Base-by-base conservation (phyloP, 1,140 invertebrate genomes). In the Meteorus sp. region DNA sequence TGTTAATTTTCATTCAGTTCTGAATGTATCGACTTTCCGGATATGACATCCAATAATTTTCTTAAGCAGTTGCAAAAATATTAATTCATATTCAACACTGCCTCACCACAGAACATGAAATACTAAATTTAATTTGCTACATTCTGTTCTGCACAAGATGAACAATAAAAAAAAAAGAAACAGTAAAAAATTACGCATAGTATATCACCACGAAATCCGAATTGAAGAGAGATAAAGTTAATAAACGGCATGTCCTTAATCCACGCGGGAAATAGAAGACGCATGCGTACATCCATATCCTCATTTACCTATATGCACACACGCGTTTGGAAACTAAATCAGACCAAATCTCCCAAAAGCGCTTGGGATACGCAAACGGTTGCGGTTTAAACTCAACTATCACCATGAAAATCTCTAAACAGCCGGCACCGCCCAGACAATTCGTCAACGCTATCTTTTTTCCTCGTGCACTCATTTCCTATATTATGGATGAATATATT, bases 391-490 rank as follows among this genome's bases (percentile, higher is more conserved):
- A 56, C 56, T 60, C 55, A n/a, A 60, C 64, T 61, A 62, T 63
- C 65, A 62, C 8, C 22, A 44, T 37, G 64, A 67, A 68, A 70
- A 73, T 71, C 71, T 73, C 64, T 63, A 61, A 67, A 63, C 68
- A 62, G 51, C 53, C 58, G 31, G 47, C 43, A 20, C 41, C 35
- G 48, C 54, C 47, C 41, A 35, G 54, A 65, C 73, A 66, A 77
- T 76, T 68, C 71, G 75, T 77, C 76, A 76, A 62, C 68, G 68
- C 70, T 74, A 78, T 79, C 75, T 69, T 41, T 59, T 59, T 66
- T 52, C 53, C 33, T 29, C 20, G 33, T 17, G 9, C 29, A 35
- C 7, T 3, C 13, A 22, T 9, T 11, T 7, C 17, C 7, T 6
- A 35, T 52, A 23, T 29, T 2, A 13, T 31, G 33, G 13, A 13